Percentiles rank a stretch among this genome's conserved stretches.
phyloP scores from a whole-genome alignment of 2,113 vertebrate species.

The Pongo pygmaeus region DNA sequence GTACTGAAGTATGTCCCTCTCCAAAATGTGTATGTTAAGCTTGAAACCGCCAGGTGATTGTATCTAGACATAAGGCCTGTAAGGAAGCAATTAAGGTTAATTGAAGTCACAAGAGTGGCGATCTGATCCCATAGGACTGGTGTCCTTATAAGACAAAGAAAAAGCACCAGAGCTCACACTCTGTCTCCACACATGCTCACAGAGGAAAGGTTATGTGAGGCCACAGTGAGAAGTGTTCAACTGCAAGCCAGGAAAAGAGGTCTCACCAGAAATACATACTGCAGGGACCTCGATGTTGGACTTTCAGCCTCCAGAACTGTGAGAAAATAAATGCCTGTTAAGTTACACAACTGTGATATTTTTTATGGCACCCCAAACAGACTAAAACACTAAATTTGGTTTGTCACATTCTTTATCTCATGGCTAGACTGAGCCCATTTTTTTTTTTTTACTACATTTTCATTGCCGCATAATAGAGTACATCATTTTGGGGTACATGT shows the following conservation, averaged over 20 bases:
- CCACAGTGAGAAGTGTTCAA: neutral
- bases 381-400: neutral
- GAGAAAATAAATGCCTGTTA: neutral
- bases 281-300: neutral
- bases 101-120: neutral
- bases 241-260: neutral
- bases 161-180: neutral
- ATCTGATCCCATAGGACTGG: neutral
- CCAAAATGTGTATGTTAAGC: neutral
- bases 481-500: too few relatives aligned
- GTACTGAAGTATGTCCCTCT: neutral
- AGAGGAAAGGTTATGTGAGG: neutral
- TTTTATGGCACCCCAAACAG: neutral
- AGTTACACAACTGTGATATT: neutral
- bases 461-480: too few relatives aligned
- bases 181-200: neutral
- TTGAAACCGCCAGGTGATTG: neutral
- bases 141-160: neutral
- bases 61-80: neutral
- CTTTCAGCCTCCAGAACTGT: neutral
- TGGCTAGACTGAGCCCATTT: neutral
- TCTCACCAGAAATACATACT: neutral
- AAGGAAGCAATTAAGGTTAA: neutral
- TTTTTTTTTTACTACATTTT: too few relatives aligned
- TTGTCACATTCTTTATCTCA: neutral